Base-by-base conservation (phyloP, 2,797 vertebrate genomes). In the Thamnophis elegans region DNA sequence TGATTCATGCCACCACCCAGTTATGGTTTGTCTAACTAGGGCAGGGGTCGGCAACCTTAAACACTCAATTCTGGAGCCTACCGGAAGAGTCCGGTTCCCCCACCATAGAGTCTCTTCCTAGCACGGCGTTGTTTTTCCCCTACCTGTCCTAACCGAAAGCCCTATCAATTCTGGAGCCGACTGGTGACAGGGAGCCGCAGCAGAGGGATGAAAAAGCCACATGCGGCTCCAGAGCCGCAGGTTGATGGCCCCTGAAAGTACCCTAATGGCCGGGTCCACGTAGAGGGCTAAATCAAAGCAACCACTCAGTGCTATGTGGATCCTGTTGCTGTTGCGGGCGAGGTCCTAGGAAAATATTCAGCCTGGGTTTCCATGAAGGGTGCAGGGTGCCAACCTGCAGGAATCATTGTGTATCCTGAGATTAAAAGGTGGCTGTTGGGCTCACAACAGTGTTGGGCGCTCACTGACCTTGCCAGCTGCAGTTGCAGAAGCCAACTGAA, bases 401-500 rank as follows among this genome's bases (percentile, higher is more conserved):
- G 26, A 58, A 85, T 47, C 12, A 65, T 14, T 82, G 3, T 26
- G 2, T 68, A 20, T 10, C 36, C 73, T 36, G 73, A n/a, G 59
- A 78, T 36, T 91, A 0, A 18, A 58, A 59, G 90, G n/a, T n/a
- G 0, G 51, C 55, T 93, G 95, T 89, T 1, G 54, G n/a, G 92
- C 94, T 53, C 92, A 32, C 93, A 86, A 16, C 60, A 90, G 56
- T 65, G 32, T 56, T 56, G 91, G 55, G 20, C 56, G 60, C 68
- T 78, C 68, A 55, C 20, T 94, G 32, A 36, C 54, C 91, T 90
- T 90, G 86, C 92, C 91, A 85, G 91, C 85, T 82, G 88, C 90
- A 94, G 93, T 42, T 8, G 6, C 90, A 89, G 47, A 92, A 62
- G 55, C 94, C 58, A 87, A 92, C 85, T 93, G 9, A 1, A 92